A percentile compares a stretch with the other conserved stretches of the same genome.
Conservation (phyloP, 2,797 vertebrate species). For the Falco rusticolus region DNA sequence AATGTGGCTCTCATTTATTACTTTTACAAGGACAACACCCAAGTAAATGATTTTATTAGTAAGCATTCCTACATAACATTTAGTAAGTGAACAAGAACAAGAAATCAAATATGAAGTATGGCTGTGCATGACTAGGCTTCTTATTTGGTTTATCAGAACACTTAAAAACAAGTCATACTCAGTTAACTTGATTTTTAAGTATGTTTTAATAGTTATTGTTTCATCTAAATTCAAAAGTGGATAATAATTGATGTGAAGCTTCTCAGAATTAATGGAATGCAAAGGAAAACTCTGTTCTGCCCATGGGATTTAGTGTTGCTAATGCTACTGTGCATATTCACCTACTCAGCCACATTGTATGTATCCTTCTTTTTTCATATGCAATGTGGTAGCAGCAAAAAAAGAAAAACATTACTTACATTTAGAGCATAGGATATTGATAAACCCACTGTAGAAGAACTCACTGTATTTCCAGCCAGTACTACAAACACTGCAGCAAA, state of each 20-base stretch:
- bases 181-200: not conserved
- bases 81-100: not conserved
- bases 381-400: not conserved
- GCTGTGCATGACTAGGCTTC: not conserved
- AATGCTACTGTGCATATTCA: not conserved
- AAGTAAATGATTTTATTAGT: not conserved
- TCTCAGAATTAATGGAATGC: not conserved
- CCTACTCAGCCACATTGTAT: not conserved
- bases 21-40: not conserved
- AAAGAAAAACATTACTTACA: conserved; percentile 63
- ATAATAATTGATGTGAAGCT: not conserved
- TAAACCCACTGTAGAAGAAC: conserved; percentile 72
- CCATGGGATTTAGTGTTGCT: not conserved
- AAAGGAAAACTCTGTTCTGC: not conserved
- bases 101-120: not conserved
- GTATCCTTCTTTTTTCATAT: not conserved
- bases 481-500: conserved; percentile 67
- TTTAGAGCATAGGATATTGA: conserved; percentile 75
- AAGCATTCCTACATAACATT: not conserved
- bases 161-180: not conserved
- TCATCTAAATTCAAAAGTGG: not conserved
- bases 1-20: not conserved
- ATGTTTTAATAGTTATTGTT: not conserved
- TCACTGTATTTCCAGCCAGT: conserved; percentile 52
- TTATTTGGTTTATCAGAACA: not conserved